phyloP scores from a whole-genome alignment of 2,888 invertebrate species.

The Diaprepes abbreviatus region DNA sequence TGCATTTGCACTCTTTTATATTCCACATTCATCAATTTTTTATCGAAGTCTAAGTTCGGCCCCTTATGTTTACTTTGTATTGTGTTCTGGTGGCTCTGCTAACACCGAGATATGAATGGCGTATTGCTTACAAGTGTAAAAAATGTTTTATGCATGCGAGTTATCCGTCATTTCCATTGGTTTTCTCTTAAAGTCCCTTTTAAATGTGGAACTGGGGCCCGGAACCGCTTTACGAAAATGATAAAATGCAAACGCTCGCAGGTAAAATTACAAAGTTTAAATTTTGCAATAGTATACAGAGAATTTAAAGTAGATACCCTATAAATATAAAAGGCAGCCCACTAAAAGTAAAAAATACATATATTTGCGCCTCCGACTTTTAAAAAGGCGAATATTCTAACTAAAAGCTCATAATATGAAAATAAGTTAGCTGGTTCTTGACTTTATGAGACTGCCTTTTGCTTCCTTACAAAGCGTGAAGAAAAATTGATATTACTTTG shows the following conservation, averaged over 20 bases:
- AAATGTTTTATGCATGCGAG: conserved; percentile 36
- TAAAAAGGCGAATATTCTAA: not conserved
- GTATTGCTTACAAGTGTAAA: conserved; percentile 26
- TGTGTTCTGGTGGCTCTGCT: conserved; percentile 12
- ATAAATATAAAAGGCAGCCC: conserved; percentile 15
- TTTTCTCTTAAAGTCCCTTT: conserved; percentile 23
- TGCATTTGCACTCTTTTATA: conserved; percentile 43
- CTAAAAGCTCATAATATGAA: conserved; percentile 1
- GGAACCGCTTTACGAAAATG: conserved; percentile 23
- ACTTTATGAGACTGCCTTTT: not conserved
- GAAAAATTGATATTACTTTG: not conserved
- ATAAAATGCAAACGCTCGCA: conserved; percentile 20
- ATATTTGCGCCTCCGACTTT: not conserved
- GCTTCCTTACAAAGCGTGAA: not conserved
- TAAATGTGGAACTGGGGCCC: conserved; percentile 21
- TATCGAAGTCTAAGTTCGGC: conserved; percentile 16
- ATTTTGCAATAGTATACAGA: conserved; percentile 13
- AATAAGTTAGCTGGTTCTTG: not conserved
- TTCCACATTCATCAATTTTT: conserved; percentile 39
- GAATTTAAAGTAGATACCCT: conserved; percentile 21
- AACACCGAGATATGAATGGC: conserved; percentile 13
- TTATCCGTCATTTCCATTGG: conserved; percentile 7
- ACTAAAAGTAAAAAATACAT: conserved; percentile 11
- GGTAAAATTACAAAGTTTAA: conserved; percentile 29
- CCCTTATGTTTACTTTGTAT: conserved; percentile 25